A percentile compares a stretch with the other conserved stretches of the same genome.
Evolutionary conservation across 2,888 invertebrate genomes (phyloP).

Genomic region (Hermaeophaga mercurialis): DNA sequence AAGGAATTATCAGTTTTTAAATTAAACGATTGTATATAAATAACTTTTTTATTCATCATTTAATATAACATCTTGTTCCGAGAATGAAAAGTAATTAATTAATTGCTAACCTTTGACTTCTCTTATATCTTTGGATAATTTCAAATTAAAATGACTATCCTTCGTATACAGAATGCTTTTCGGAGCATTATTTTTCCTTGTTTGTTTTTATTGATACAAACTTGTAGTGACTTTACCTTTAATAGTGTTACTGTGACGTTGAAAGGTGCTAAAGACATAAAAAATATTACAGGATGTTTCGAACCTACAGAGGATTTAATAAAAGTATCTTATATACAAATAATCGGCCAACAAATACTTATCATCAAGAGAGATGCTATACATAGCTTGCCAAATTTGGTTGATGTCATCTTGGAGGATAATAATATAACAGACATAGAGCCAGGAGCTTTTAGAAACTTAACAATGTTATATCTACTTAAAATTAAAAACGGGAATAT

Average conservation of each 20-base stretch:
- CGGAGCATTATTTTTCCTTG: conserved; percentile 3
- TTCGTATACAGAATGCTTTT: conserved; percentile 11
- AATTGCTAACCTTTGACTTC: conserved; percentile 18
- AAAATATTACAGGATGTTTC: conserved; percentile 49
- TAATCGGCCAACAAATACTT: conserved; percentile 49
- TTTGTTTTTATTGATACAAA: neutral
- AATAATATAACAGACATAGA: conserved; percentile 42
- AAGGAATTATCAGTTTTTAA: no score
- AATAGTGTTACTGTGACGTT: conserved; percentile 47
- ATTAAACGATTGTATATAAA: no score
- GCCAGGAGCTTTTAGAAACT: conserved; percentile 44
- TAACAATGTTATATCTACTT: conserved; percentile 41
- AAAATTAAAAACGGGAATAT: conserved; percentile 43
- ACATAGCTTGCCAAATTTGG: conserved; percentile 46
- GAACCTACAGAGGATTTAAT: conserved; percentile 44
- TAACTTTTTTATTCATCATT: no score
- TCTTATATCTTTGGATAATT: conserved; percentile 5
- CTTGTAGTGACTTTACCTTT: conserved; percentile 45
- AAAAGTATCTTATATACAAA: conserved; percentile 48
- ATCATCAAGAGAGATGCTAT: conserved; percentile 48
- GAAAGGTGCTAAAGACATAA: conserved; percentile 46
- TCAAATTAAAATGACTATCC: conserved; percentile 7
- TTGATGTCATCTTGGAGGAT: conserved; percentile 42
- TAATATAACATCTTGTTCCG: no score
- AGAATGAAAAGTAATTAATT: conserved; percentile 19